Base-by-base conservation (phyloP, 2,113 vertebrate genomes). In the Pithys albifrons region DNA sequence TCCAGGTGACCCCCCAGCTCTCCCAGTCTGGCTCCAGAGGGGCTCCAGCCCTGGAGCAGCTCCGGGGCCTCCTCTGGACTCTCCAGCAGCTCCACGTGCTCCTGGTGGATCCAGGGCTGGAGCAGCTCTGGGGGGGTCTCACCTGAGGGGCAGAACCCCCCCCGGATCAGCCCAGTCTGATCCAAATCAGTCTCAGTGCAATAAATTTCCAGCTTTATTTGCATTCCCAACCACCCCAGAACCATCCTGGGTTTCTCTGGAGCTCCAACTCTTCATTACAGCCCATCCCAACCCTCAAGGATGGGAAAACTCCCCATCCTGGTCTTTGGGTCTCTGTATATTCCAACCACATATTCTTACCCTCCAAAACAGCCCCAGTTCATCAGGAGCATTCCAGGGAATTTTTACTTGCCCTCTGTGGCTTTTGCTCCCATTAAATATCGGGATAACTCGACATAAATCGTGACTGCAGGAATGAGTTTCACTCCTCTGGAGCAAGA, bases 381-480 rank as follows among this genome's bases (percentile, higher is more conserved):
- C 51, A 14, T 12, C 33, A 2, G 0, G 7, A 71, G 27, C 67
- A 48, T 31, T 28, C 35, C 27, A 6, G 3, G 11, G 2, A 5
- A 19, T 16, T 77, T 77, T 58, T 2, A 17, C 24, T 57, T 14
- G 7, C 12, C 31, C 43, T 6, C 45, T 6, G 12, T 9, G 69
- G 14, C 4, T 0, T 65, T 75, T 87, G 6, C 25, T 55, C 27
- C 43, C 20, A 0, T 23, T 13, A 16, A 46, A 22, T 3, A 9
- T 3, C 0, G 0, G 20, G 59, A 48, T 55, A 22, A 20, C 27
- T 20, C 6, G 3, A 49, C 19, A 5, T 0, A 12, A 35, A 18
- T 7, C 0, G 1, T 2, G 1, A 4, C 12, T 1, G 0, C 12
- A 20, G 57, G 52, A 41, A n/a, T 1, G 75, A 28, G 37, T 52